Evolutionary conservation across 2,888 invertebrate species (phyloP), one percentile per base, ranked within the genome.

Genomic region (Epiperipatus broadwayi): DNA sequence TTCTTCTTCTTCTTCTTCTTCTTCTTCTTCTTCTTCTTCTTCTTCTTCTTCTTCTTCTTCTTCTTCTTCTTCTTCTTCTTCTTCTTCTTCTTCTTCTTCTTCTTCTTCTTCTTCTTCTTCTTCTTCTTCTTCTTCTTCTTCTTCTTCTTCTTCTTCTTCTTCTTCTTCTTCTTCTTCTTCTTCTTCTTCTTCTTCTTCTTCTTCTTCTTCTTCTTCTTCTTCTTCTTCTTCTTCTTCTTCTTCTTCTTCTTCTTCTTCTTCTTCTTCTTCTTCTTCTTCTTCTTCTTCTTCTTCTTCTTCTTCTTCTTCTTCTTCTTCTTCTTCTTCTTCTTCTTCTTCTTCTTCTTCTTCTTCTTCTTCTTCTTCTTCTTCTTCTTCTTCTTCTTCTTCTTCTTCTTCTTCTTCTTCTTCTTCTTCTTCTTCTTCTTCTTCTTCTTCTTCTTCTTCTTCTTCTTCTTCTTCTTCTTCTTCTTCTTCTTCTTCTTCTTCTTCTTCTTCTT

Each of bases 11-110:
- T 10, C 31, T 30, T 10, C 31, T 30, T 10, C 31, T 30, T 10
- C 31, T 30, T 10, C 31, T 30, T 10, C 31, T 30, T 10, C 31
- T 30, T 10, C 31, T 30, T 10, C 31, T 30, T 10, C 31, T 30
- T 10, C 31, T 30, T 10, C 31, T 30, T 10, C 31, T 30, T 10
- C 31, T 30, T 10, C 31, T 30, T 10, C 31, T 30, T 10, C 31
- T 30, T 10, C 31, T 30, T 10, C 31, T 30, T 10, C 31, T 30
- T 10, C 31, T 30, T 10, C 31, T 30, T 10, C 31, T 30, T 10
- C 31, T 30, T 10, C 31, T 30, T 10, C 31, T 30, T 10, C 31
- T 30, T 10, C 31, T 30, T 10, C 31, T 30, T 10, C 31, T 30
- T 10, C 31, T 30, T 10, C 31, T 30, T 10, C 31, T 30, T 10